phyloP scores from a whole-genome alignment of 2,888 invertebrate genomes.

The Aquatica leii region DNA sequence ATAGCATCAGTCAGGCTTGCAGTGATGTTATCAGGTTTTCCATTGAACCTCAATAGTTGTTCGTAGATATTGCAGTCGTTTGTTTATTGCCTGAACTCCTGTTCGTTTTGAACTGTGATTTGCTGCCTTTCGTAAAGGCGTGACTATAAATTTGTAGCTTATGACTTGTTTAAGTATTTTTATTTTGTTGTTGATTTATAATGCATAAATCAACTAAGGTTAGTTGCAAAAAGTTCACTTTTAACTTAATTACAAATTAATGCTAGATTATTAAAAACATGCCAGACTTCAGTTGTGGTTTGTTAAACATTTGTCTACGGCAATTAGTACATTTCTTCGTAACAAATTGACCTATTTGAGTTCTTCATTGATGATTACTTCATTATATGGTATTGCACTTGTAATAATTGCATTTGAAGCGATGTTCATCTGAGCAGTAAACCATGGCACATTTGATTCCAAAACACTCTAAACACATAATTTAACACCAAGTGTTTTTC shows the following conservation, averaged over 20 bases:
- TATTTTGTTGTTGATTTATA: conserved; percentile 15
- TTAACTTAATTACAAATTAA: not conserved
- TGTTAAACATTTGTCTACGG: not conserved
- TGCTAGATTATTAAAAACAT: not conserved
- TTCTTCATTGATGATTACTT: conserved; percentile 21
- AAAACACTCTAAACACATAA: conserved; percentile 29
- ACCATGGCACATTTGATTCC: conserved; percentile 29
- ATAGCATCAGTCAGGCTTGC: conserved; percentile 26
- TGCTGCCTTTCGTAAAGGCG: conserved; percentile 25
- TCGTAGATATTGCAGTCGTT: conserved; percentile 32
- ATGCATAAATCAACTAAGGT: conserved; percentile 7
- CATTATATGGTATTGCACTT: conserved; percentile 25
- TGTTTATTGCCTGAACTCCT: conserved; percentile 29
- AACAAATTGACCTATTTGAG: conserved; percentile 12
- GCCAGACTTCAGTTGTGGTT: not conserved
- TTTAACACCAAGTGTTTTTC: conserved; percentile 28
- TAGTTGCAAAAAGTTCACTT: not conserved
- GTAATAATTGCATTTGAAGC: conserved; percentile 25
- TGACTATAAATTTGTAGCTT: conserved; percentile 28
- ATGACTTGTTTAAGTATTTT: conserved; percentile 16
- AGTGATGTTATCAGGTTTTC: conserved; percentile 27
- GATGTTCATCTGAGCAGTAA: conserved; percentile 31
- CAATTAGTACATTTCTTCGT: not conserved
- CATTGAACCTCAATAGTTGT: conserved; percentile 33
- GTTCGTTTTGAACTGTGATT: conserved; percentile 32